These are phyloP conservation scores for Emberiza fucata DNA, from an alignment of 2,113 vertebrate species.

Conservation along the genomic window DNA sequence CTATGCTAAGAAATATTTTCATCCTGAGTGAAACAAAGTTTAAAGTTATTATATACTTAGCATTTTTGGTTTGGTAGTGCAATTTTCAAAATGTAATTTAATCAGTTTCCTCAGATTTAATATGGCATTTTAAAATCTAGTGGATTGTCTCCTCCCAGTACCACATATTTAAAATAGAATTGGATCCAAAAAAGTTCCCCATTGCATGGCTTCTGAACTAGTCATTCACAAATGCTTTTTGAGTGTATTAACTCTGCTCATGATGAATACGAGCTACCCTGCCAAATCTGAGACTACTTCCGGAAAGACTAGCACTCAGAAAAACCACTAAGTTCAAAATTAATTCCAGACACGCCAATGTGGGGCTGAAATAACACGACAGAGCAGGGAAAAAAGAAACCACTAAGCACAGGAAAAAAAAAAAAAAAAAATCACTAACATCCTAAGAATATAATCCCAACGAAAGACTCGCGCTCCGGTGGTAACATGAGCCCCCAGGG, in stretches of 20 bases:
- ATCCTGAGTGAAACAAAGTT: not conserved
- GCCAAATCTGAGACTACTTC: not conserved
- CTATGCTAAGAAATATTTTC: not conserved
- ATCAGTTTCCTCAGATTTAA: not conserved
- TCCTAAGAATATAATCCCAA: not conserved
- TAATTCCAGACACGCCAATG: not conserved
- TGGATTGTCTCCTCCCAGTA: not conserved
- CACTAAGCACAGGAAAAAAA: too few species aligned
- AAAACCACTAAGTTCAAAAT: not conserved
- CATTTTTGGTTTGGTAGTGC: not conserved
- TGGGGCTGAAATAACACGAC: not conserved
- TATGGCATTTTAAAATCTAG: not conserved
- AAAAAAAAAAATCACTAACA: too few species aligned
- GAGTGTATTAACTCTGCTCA: not conserved
- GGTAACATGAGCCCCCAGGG: not conserved
- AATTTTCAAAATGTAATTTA: not conserved
- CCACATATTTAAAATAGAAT: not conserved
- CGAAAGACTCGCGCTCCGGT: rapidly evolving
- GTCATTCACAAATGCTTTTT: not conserved
- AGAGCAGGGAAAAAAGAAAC: not conserved
- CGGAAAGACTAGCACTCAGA: not conserved
- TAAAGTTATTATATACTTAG: not conserved
- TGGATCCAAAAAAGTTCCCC: not conserved
- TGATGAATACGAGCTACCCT: not conserved
- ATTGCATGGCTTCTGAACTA: not conserved